Percentiles rank a stretch among this genome's conserved stretches.
Conservation (phyloP, 2,888 invertebrate species). For the Ophioninae sp. region DNA sequence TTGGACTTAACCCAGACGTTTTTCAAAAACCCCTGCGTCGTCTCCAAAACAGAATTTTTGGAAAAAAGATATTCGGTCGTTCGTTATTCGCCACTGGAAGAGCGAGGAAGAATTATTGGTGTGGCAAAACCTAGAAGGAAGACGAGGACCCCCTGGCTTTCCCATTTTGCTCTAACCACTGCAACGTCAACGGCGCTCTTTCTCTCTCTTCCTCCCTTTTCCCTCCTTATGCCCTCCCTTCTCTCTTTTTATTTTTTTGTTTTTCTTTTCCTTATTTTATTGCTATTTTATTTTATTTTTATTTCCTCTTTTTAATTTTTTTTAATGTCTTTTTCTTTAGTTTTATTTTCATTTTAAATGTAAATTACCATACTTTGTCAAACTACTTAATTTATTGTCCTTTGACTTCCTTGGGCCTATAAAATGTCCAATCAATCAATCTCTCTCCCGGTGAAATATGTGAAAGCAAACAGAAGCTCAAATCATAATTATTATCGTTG, state of each 20-base stretch:
- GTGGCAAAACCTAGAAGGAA: slow-evolving; percentile 34
- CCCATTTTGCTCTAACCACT: slow-evolving; percentile 46
- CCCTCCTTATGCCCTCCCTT: neutral
- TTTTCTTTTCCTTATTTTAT: neutral
- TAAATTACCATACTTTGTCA: too few relatives aligned
- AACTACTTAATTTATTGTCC: too few relatives aligned
- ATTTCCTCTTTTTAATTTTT: too few relatives aligned
- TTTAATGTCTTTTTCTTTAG: too few relatives aligned
- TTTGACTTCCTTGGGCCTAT: too few relatives aligned
- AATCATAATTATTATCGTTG: too few relatives aligned
- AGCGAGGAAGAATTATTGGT: slow-evolving; percentile 10
- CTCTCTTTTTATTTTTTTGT: slow-evolving; percentile 7
- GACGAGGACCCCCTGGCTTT: slow-evolving; percentile 51
- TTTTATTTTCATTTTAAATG: too few relatives aligned
- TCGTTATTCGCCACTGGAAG: neutral
- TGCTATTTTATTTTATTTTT: too few relatives aligned
- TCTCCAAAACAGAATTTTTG: neutral
- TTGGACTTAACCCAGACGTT: neutral
- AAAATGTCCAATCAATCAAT: too few relatives aligned
- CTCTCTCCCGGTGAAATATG: neutral
- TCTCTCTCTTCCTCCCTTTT: slow-evolving; percentile 18
- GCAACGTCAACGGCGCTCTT: slow-evolving; percentile 34
- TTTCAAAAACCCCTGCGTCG: neutral
- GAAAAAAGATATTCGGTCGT: neutral
- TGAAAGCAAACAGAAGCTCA: too few relatives aligned